Conservation (phyloP, 1,140 invertebrate genomes). For the Drosophila sucinea region DNA sequence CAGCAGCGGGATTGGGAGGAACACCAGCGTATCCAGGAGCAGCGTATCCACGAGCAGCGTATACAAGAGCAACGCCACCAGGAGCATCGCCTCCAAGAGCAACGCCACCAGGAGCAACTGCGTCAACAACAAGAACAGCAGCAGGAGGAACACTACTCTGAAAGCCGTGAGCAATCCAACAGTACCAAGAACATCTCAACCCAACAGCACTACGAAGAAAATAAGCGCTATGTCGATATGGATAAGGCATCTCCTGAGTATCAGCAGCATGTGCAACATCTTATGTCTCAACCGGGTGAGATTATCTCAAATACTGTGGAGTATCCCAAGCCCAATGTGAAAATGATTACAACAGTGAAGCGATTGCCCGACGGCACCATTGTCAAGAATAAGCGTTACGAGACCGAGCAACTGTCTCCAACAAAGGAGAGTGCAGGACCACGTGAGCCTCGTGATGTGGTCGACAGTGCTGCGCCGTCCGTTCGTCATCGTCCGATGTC, state of each 20-base stretch:
- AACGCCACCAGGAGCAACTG: slow-evolving; percentile 33
- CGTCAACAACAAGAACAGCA: slow-evolving; percentile 32
- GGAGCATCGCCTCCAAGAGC: slow-evolving; percentile 27
- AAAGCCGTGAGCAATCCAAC: slow-evolving; percentile 66
- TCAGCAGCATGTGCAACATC: slow-evolving; percentile 74
- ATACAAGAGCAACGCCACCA: slow-evolving; percentile 28
- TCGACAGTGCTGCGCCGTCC: slow-evolving; percentile 57
- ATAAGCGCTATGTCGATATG: slow-evolving; percentile 80
- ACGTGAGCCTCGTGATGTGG: slow-evolving; percentile 48
- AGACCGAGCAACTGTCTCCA: slow-evolving; percentile 83
- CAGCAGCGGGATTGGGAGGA: slow-evolving; percentile 32
- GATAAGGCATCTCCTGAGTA: slow-evolving; percentile 79
- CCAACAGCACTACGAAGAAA: slow-evolving; percentile 72
- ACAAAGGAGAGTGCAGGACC: slow-evolving; percentile 34
- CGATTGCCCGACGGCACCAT: slow-evolving; percentile 86
- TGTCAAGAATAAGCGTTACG: slow-evolving; percentile 86
- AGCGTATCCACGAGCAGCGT: slow-evolving; percentile 34
- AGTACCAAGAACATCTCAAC: slow-evolving; percentile 73
- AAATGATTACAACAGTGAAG: slow-evolving; percentile 86
- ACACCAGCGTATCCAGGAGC: slow-evolving; percentile 47
- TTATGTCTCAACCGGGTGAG: slow-evolving; percentile 79
- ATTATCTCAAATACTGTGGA: slow-evolving; percentile 85
- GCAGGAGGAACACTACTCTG: slow-evolving; percentile 61
- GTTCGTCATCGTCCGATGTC: slow-evolving; percentile 18
- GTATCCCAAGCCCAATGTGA: slow-evolving; percentile 86